Evolutionary conservation across 2,888 invertebrate genomes (phyloP).

Genomic region (Dione juno): DNA sequence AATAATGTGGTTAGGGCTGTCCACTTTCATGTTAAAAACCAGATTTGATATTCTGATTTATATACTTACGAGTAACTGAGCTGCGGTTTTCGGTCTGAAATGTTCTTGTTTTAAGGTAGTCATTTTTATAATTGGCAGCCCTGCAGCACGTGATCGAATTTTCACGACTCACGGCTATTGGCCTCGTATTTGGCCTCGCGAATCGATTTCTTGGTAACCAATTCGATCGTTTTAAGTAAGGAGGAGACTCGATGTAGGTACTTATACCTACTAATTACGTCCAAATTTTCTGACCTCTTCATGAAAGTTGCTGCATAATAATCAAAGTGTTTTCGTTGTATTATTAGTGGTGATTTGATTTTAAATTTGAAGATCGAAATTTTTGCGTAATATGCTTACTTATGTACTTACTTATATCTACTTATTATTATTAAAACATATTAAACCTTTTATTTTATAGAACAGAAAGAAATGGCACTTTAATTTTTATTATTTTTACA

Average conservation of each 20-base stretch:
- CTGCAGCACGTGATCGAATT: conserved; percentile 57
- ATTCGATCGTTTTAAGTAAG: conserved; percentile 65
- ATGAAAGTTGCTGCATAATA: conserved; percentile 13
- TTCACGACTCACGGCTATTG: conserved; percentile 66
- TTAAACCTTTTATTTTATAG: no score
- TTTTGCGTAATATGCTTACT: no score
- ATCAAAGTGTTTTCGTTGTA: not conserved
- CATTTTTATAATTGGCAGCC: conserved; percentile 45
- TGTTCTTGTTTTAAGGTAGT: conserved; percentile 41
- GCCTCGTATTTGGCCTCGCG: conserved; percentile 61
- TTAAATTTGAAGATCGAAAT: not conserved
- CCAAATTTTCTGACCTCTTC: conserved; percentile 33
- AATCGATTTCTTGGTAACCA: conserved; percentile 71
- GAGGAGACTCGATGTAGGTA: conserved; percentile 52
- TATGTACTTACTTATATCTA: no score
- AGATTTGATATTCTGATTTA: conserved; percentile 41
- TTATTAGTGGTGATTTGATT: not conserved
- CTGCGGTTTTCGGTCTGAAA: conserved; percentile 37
- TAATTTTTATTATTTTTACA: conserved; percentile 70
- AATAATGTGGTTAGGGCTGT: conserved; percentile 55
- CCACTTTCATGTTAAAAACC: conserved; percentile 40
- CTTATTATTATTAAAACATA: no score
- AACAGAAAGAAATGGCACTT: no score
- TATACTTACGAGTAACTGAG: conserved; percentile 35
- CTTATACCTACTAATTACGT: conserved; percentile 56